phyloP scores from a whole-genome alignment of 2,888 invertebrate genomes.

The Entomobrya proxima region DNA sequence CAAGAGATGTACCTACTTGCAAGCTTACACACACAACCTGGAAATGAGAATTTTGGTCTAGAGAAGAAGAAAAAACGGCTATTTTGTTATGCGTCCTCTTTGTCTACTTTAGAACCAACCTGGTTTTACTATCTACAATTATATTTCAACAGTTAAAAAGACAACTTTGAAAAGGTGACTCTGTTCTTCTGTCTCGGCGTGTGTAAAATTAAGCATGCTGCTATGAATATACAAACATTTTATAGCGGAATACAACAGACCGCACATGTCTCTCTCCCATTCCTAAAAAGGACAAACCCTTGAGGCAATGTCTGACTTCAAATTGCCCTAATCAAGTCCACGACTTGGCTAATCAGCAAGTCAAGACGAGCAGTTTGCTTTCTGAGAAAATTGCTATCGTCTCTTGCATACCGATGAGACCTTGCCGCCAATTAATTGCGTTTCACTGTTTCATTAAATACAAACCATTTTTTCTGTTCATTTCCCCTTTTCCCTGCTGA shows the following conservation, averaged over 20 bases:
- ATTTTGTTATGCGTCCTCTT: neutral
- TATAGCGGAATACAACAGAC: no score
- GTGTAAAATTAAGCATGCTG: conserved; percentile 15
- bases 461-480: conserved; percentile 15
- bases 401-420: conserved; percentile 76
- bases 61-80: neutral
- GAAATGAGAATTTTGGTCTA: neutral
- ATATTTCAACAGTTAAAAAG: neutral
- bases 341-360: conserved; percentile 75
- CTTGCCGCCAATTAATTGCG: conserved; percentile 74
- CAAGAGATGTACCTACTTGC: neutral
- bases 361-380: conserved; percentile 70
- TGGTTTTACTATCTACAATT: conserved; percentile 11
- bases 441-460: conserved; percentile 69
- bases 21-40: neutral
- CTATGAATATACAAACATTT: conserved; percentile 6
- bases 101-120: conserved; percentile 5
- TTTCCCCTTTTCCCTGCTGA: neutral
- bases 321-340: conserved; percentile 75
- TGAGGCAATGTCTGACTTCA: conserved; percentile 75
- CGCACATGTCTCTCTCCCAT: neutral
- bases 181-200: neutral
- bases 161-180: conserved; percentile 15
- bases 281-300: conserved; percentile 48
- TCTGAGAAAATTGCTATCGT: conserved; percentile 74